phyloP scores from a whole-genome alignment of 2,888 invertebrate genomes.

The Cosmia pyralina region DNA sequence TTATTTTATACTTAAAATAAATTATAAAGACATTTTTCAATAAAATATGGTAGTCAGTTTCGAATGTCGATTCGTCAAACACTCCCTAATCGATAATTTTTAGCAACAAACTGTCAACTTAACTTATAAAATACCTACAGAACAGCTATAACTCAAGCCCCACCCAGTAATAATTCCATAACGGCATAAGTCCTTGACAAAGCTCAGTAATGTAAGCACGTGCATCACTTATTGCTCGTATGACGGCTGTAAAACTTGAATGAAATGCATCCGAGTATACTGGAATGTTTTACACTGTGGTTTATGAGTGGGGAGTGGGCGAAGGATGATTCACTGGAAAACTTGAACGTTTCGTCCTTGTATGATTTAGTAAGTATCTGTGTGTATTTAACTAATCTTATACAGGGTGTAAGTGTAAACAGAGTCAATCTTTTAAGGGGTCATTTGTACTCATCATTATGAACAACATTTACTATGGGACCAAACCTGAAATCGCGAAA shows the following conservation, averaged over 20 bases:
- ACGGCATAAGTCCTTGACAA: conserved; percentile 40
- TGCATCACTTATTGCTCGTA: conserved; percentile 49
- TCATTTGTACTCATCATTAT: too few species aligned
- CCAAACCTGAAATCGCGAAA: too few species aligned
- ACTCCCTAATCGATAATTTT: not conserved
- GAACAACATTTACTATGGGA: too few species aligned
- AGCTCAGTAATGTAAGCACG: conserved; percentile 30
- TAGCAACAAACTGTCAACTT: not conserved
- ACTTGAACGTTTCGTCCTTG: not conserved
- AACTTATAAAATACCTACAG: not conserved
- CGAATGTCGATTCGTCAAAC: too few species aligned
- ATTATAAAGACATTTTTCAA: too few species aligned
- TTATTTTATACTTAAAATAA: too few species aligned
- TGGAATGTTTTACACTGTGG: conserved; percentile 12
- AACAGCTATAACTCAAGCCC: conserved; percentile 2
- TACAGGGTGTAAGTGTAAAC: too few species aligned
- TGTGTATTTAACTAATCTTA: not conserved
- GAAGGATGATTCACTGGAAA: not conserved
- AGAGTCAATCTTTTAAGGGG: too few species aligned
- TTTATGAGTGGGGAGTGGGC: conserved; percentile 12
- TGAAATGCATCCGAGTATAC: conserved; percentile 37
- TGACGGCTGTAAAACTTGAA: conserved; percentile 38
- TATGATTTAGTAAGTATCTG: not conserved
- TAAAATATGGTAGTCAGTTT: too few species aligned
- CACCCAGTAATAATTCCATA: conserved; percentile 23